Conservation (phyloP, 2,888 invertebrate genomes). For the Tenthredo scrophulariae region DNA sequence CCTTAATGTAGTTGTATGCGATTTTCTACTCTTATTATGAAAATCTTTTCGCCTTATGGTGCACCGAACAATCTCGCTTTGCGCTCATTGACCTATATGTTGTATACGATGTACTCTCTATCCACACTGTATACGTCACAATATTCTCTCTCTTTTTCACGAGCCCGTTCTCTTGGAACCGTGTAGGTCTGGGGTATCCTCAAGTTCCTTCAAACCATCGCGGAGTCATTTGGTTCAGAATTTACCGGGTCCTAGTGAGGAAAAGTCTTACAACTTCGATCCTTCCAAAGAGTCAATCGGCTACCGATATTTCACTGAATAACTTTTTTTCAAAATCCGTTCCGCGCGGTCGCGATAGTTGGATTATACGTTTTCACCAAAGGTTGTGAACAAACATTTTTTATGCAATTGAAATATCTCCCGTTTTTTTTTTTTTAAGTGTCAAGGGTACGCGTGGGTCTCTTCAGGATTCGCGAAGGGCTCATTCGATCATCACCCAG, state of each 20-base stretch:
- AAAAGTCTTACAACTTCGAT: not conserved
- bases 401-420: not conserved
- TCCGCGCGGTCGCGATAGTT: not conserved
- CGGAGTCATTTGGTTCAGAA: not conserved
- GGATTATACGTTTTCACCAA: not conserved
- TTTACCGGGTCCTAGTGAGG: not conserved
- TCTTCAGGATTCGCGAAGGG: not conserved
- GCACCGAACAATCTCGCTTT: slow-evolving; percentile 7
- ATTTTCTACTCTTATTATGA: slow-evolving; percentile 13
- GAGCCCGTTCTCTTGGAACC: slow-evolving; percentile 23
- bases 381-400: not conserved
- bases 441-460: not conserved
- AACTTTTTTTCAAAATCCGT: not conserved
- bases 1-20: not conserved
- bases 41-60: not conserved
- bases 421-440: not conserved
- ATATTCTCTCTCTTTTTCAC: slow-evolving; percentile 14
- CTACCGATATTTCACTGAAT: not conserved
- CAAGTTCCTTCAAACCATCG: slow-evolving; percentile 14
- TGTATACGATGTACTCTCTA: slow-evolving; percentile 19
- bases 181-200: slow-evolving; percentile 6
- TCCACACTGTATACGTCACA: slow-evolving; percentile 7
- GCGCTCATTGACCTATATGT: slow-evolving; percentile 42
- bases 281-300: not conserved
- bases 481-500: not conserved